phyloP scores from a whole-genome alignment of 2,888 invertebrate species.

The Dicyrtomina minuta region DNA sequence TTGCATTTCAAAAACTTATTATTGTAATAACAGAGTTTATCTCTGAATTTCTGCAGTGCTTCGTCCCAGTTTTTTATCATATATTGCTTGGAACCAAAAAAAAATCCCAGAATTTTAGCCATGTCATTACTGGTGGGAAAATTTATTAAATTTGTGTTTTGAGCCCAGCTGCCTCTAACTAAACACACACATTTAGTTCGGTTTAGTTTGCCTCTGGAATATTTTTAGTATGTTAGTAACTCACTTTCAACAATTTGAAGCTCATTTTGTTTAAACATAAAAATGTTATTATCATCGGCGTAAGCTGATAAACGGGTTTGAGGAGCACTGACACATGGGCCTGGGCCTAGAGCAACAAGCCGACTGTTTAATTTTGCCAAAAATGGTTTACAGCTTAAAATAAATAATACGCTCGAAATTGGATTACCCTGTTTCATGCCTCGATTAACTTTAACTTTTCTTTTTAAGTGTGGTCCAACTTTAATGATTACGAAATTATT shows the following conservation, averaged over 20 bases:
- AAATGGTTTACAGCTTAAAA: neutral
- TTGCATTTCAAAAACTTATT: neutral
- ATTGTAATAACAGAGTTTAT: neutral
- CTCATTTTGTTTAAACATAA: neutral
- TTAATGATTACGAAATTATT: neutral
- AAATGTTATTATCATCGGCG: too few relatives aligned
- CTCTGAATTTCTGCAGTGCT: neutral
- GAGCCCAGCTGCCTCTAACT: neutral
- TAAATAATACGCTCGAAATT: neutral
- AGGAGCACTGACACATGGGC: too few relatives aligned
- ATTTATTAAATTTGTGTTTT: neutral
- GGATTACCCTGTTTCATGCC: neutral
- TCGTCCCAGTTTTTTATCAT: conserved; percentile 1
- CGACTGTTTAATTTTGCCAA: neutral
- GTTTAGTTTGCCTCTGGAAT: neutral
- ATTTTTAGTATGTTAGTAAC: neutral
- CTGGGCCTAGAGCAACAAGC: too few relatives aligned
- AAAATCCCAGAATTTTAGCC: conserved; percentile 3
- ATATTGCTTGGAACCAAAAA: neutral
- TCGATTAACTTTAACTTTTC: neutral
- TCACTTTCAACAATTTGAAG: neutral
- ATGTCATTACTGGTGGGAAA: neutral
- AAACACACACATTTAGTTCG: neutral
- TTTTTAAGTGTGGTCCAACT: neutral
- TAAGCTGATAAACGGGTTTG: too few relatives aligned